Evolutionary conservation across 2,888 invertebrate species (phyloP), one percentile per base, ranked within the genome.

Genomic region (Blera fallax): DNA sequence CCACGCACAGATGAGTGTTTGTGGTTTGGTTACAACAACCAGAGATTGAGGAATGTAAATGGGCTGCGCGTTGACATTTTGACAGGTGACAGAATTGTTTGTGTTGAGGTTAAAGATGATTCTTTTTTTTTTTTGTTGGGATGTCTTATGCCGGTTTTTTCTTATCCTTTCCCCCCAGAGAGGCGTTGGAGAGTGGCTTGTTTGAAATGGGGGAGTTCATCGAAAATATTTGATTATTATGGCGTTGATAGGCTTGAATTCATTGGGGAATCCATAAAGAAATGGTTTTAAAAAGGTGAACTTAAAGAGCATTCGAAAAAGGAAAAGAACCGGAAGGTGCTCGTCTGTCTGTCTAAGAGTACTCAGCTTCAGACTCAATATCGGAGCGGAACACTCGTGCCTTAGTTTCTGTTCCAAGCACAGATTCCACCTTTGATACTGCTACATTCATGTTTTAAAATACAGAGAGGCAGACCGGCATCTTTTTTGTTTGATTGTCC

Each of bases 81-180:
- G 84, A 84, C 84, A 84, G 84, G 80, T 84, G 80, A 65, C 80
- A 80, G 62, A 29, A 18, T 64, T 79, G 74, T 50, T 83, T 74
- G 43, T 43, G 74, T 43, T 69, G 62, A 73, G 65, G 84, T 84
- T 84, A 65, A 37, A 43, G 56, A 80, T 76, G 74, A 69, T 56
- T 64, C 79, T 74, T 73, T 67, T 52, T 50, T n/a, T n/a, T n/a
- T n/a, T n/a, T n/a, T n/a, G n/a, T n/a, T n/a, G n/a, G n/a, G 65
- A 70, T 64, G 70, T 43, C 48, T 45, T 1, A 7, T 14, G 3
- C 10, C 21, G 3, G 37, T 52, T 29, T 40, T 56, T 58, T 40
- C 48, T 58, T 16, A 24, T 52, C 14, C 29, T 60, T 48, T 40
- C n/a, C 8, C 10, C 7, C n/a, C n/a, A n/a, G n/a, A 4, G 10